Evolutionary conservation across 2,797 vertebrate genomes (phyloP), one percentile per base, ranked within the genome.

Genomic region (Ctenopoma multispine): DNA sequence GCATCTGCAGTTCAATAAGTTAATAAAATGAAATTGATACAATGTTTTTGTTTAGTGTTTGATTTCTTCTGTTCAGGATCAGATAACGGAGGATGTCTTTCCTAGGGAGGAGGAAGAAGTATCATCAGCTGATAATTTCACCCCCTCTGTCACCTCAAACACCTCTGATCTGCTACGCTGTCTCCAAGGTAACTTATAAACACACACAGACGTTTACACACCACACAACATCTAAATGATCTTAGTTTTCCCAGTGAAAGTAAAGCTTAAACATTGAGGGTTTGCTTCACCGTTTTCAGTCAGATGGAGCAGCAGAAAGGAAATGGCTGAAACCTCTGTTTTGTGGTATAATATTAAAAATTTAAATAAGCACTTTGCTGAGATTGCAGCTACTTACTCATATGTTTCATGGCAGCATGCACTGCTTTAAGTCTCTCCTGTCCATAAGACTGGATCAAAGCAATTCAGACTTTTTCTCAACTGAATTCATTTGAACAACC

Each of bases 31-130:
- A n/a, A 11, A 38, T 38, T 38, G 2, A 2, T 38, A 5, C 10
- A 38, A 4, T 38, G 12, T 38, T 12, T 38, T 38, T 10, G 21
- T 62, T 24, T 4, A 12, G 36, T 38, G 12, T n/a, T 57, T 20
- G 59, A 87, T 63, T 1, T 51, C 1, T 53, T 2, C 51, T 62
- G 18, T 75, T 41, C 89, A 97, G 96, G 95, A 96, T 85, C 96
- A 96, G 89, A 96, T 96, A 81, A 93, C 95, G 29, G 95, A 96
- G 89, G 96, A 96, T 81, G 91, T 97, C 84, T 96, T 96, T 91
- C 95, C 95, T 53, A 95, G 93, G 83, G 95, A 95, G 87, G 94
- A 95, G 82, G 95, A 96, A 74, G 95, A 95, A 76, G 95, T 96
- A 77, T 95, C 96, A 3, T 96, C 94, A 5, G 94, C 95, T 0